Conservation (phyloP, 1,140 invertebrate species). For the Megathymus violae region DNA sequence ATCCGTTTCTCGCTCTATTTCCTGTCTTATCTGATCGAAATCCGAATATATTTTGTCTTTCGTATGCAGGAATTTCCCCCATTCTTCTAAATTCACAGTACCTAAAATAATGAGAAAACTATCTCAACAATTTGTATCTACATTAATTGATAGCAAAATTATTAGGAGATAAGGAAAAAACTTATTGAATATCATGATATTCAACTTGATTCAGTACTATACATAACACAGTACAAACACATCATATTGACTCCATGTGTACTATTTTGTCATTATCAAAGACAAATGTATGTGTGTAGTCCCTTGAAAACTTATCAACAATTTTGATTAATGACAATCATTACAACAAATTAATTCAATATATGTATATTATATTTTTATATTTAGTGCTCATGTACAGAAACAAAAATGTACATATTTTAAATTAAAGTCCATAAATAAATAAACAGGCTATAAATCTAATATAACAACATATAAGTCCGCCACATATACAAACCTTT, state of each 20-base stretch:
- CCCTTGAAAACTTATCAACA: background rate
- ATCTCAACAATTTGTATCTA: constrained; percentile 26
- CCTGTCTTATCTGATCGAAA: constrained; percentile 95
- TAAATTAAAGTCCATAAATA: background rate
- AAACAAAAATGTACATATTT: background rate
- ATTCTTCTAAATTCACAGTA: constrained; percentile 95
- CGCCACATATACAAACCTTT: constrained; percentile 58
- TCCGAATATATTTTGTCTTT: constrained; percentile 95
- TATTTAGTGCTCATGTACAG: too few relatives aligned
- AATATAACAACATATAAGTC: constrained; percentile 17
- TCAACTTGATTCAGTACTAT: too few relatives aligned
- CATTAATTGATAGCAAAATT: constrained; percentile 28
- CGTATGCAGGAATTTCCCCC: constrained; percentile 97
- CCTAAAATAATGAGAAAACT: constrained; percentile 83
- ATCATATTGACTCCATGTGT: background rate
- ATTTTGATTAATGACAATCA: background rate
- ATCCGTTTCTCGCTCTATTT: constrained; percentile 98
- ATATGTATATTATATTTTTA: too few relatives aligned
- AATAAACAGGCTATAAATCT: too few relatives aligned
- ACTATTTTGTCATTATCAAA: constrained; percentile 21
- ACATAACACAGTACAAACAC: too few relatives aligned
- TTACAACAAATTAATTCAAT: background rate
- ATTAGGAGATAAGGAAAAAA: constrained; percentile 12
- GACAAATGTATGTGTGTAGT: background rate
- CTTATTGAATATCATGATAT: background rate